Evolutionary conservation across 2,888 invertebrate species (phyloP).

Genomic region (Tenodera sinensis): DNA sequence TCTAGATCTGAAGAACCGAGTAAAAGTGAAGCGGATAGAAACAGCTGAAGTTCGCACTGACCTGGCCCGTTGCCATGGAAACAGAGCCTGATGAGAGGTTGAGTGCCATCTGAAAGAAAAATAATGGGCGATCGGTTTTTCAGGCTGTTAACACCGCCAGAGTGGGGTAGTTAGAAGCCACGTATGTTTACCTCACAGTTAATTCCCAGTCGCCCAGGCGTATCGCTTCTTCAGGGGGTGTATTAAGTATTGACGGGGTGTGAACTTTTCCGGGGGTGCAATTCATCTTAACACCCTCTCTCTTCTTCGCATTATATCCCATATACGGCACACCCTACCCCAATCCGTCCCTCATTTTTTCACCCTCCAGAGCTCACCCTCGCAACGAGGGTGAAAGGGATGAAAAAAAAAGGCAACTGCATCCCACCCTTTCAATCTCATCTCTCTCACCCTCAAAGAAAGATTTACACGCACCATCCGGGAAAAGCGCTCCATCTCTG

Average conservation of each 20-base stretch:
- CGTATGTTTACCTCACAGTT: background rate
- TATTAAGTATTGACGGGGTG: conserved; percentile 7
- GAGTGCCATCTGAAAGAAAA: background rate
- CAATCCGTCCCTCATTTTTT: background rate
- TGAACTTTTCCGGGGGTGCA: background rate
- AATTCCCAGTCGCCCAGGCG: background rate
- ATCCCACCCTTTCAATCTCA: background rate
- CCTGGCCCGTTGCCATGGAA: background rate
- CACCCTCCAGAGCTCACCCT: background rate
- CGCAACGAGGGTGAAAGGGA: background rate
- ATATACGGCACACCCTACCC: background rate
- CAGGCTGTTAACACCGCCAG: background rate
- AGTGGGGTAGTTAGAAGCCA: background rate
- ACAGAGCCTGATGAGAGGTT: background rate
- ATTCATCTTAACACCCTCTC: background rate
- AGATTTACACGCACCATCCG: conserved; percentile 28
- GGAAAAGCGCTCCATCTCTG: conserved; percentile 1
- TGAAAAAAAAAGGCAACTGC: background rate
- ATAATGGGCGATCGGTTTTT: background rate
- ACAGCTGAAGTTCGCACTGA: no score
- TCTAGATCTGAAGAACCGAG: no score
- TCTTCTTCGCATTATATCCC: background rate
- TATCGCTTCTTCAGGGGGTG: background rate
- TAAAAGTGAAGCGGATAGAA: no score
- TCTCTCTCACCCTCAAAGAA: conserved; percentile 28